phyloP scores from a whole-genome alignment of 1,140 invertebrate species.

The Lysiphlebus fabarum region DNA sequence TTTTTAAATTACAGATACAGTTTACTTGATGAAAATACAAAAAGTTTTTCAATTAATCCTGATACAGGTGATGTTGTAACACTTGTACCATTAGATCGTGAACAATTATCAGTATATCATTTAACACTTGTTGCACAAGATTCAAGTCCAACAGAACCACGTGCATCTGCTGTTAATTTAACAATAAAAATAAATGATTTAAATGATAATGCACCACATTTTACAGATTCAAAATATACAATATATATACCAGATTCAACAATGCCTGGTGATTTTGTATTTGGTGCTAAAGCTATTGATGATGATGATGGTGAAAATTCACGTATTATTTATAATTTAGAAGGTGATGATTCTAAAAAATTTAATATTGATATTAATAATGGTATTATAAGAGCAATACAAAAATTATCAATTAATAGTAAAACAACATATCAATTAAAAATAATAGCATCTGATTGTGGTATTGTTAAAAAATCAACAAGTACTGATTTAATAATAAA shows the following conservation, averaged over 20 bases:
- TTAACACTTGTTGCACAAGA: conserved; percentile 83
- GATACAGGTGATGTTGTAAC: conserved; percentile 75
- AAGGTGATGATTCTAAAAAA: conserved; percentile 71
- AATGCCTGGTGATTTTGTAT: conserved; percentile 74
- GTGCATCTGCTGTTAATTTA: conserved; percentile 75
- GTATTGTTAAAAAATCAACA: conserved; percentile 61
- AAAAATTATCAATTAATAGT: conserved; percentile 53
- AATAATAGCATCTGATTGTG: conserved; percentile 71
- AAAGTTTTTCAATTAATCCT: conserved; percentile 71
- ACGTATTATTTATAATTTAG: conserved; percentile 72
- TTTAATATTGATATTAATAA: conserved; percentile 78
- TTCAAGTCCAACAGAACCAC: conserved; percentile 76
- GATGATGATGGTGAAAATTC: conserved; percentile 77
- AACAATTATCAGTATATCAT: conserved; percentile 72
- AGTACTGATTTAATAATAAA: conserved; percentile 68
- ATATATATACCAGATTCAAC: conserved; percentile 78
- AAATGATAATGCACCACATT: conserved; percentile 84
- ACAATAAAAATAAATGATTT: conserved; percentile 76
- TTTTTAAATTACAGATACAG: conserved; percentile 60
- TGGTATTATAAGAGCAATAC: conserved; percentile 76
- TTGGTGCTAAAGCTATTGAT: conserved; percentile 80
- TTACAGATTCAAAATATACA: conserved; percentile 68
- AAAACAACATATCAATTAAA: conserved; percentile 67
- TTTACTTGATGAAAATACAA: conserved; percentile 74
- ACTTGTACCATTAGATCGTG: conserved; percentile 70